Conservation (phyloP, 2,113 vertebrate genomes). For the Platanista minor region DNA sequence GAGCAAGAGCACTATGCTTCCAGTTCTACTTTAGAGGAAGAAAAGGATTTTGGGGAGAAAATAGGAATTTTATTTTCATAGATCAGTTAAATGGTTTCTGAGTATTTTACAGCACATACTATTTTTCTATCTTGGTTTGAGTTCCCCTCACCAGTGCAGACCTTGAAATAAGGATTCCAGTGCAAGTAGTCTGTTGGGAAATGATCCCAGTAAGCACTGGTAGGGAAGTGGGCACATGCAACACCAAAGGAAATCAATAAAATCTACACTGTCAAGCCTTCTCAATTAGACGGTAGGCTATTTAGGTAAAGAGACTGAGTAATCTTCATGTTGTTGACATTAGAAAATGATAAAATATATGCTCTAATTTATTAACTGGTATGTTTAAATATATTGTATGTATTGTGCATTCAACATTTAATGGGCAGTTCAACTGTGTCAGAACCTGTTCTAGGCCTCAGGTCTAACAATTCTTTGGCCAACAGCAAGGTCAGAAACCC, state of each 20-base stretch:
- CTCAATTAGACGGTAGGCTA: background rate
- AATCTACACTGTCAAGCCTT: background rate
- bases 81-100: background rate
- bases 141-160: background rate
- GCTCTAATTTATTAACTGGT: background rate
- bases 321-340: background rate
- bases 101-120: background rate
- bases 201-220: background rate
- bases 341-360: background rate
- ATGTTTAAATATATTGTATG: background rate
- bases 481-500: background rate
- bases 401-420: background rate
- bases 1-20: background rate
- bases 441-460: background rate
- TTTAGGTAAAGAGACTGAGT: background rate
- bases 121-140: background rate
- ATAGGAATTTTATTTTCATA: background rate
- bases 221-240: background rate
- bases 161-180: background rate
- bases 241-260: background rate
- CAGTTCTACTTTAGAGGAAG: background rate
- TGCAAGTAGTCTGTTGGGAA: background rate
- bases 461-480: background rate
- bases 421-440: background rate
- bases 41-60: background rate